These are phyloP conservation scores for Cephus sareptanus DNA, from an alignment of 2,888 invertebrate genomes.

Conservation along the genomic window DNA sequence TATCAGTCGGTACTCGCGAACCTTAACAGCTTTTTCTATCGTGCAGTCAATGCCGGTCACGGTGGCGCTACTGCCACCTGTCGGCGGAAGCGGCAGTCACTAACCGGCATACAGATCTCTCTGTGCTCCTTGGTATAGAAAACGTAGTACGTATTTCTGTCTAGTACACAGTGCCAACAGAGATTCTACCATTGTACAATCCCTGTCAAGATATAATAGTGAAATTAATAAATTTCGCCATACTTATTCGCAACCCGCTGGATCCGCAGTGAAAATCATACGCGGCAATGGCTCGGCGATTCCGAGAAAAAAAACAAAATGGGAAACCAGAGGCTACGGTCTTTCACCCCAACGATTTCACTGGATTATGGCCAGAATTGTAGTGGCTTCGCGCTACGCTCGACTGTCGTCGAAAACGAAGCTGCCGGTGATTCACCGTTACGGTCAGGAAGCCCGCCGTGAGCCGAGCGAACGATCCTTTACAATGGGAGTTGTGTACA, in stretches of 20 bases:
- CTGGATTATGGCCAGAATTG: not conserved
- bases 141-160: not conserved
- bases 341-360: not conserved
- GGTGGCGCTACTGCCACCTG: not conserved
- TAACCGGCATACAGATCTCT: not conserved
- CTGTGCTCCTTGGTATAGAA: not conserved
- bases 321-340: not conserved
- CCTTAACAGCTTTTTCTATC: not conserved
- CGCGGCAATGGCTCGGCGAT: not conserved
- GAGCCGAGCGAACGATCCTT: not conserved
- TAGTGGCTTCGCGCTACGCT: not conserved
- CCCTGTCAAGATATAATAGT: not conserved
- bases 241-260: not conserved
- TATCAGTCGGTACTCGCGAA: not conserved
- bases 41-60: not conserved
- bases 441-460: not conserved
- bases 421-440: not conserved
- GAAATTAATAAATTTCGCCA: not conserved
- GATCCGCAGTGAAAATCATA: not conserved
- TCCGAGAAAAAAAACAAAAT: not conserved
- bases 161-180: not conserved
- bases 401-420: not conserved
- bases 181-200: not conserved
- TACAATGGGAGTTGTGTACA: not conserved
- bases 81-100: not conserved